Evolutionary conservation across 2,113 vertebrate species (phyloP), one percentile per base, ranked within the genome.

Genomic region (Connochaetes taurinus): DNA sequence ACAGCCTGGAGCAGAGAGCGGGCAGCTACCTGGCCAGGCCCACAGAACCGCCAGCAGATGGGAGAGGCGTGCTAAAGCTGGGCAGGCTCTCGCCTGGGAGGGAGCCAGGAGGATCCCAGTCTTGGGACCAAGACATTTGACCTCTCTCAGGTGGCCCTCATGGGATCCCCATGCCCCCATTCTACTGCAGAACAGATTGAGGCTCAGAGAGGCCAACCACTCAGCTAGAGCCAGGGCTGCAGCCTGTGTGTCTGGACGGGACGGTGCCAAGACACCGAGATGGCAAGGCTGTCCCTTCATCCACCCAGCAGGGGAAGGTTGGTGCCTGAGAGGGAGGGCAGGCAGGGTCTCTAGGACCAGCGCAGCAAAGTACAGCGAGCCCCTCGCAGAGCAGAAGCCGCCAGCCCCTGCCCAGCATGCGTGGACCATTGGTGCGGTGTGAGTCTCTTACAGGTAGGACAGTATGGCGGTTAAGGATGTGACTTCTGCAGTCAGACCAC

Each of bases 361-460:
- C 1, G 1, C 9, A 2, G 19, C 64, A 62, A 8, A 31, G 55
- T 5, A 19, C 43, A 52, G 52, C 16, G 9, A 23, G 36, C 60
- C 86, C 81, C 1, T 1, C 78, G 93, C 57, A 5, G 47, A 27
- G 45, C 12, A 15, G 78, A 17, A 53, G 21, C 52, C 17, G 23
- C n/a, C 43, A 7, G 1, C 21, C 47, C 43, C 64, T 21, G 3
- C 23, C 25, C 19, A 33, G 50, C 47, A 14, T 12, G 17, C 9
- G 0, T 1, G 36, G 87, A 23, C 33, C 7, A 1, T 15, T 16
- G 27, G 21, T 0, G 0, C 17, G 6, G 47, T 12, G 33, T 3
- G 7, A 33, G 40, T 27, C 50, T 3, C 64, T 33, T 25, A 25
- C 2, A 84, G 60, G 64, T 25, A 40, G 40, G 47, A 11, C 16